Base-by-base conservation (phyloP, 2,888 invertebrate species). In the Melinaea marsaeus region DNA sequence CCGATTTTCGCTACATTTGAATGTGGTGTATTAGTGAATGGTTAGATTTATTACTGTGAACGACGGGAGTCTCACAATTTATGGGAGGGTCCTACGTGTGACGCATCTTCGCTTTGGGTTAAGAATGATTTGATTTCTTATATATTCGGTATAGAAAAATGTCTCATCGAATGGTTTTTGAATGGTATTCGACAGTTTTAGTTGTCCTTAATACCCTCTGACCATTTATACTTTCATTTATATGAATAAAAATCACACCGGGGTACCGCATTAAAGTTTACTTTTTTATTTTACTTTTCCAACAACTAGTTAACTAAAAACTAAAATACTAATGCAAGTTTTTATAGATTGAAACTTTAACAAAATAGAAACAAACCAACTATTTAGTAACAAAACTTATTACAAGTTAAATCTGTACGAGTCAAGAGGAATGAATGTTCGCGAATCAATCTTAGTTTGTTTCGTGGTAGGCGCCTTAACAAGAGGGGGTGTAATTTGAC, bases 21-120 rank as follows among this genome's bases (percentile, higher is more conserved):
- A 87, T 88, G 84, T 78, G 83, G 83, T 82, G 83, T 85, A 86
- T 85, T 88, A 85, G 84, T 82, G 84, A 86, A 85, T 81, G 84
- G 81, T 75, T 74, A 84, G 87, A 88, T 88, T 86, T 88, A 88
- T 86, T 75, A 80, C 74, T 72, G 75, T 67, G 65, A 54, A 71
- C 78, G 82, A 76, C 79, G 79, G 81, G 76, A 78, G 76, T 77
- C 78, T 74, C 71, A 72, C 79, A 81, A 86, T 86, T 86, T 86
- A 85, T 84, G 73, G 71, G 66, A 69, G 75, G 78, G 75, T 75
- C 74, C 64, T 68, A 61, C 71, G 76, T 72, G 68, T 65, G 58
- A 70, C 68, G 68, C 65, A 63, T 67, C 63, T 62, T 63, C 62
- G 61, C 60, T 65, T 64, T 60, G 58, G 62, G 62, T 60, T 63